Base-by-base conservation (phyloP, 2,888 invertebrate genomes). In the Xestia sexstrigata region DNA sequence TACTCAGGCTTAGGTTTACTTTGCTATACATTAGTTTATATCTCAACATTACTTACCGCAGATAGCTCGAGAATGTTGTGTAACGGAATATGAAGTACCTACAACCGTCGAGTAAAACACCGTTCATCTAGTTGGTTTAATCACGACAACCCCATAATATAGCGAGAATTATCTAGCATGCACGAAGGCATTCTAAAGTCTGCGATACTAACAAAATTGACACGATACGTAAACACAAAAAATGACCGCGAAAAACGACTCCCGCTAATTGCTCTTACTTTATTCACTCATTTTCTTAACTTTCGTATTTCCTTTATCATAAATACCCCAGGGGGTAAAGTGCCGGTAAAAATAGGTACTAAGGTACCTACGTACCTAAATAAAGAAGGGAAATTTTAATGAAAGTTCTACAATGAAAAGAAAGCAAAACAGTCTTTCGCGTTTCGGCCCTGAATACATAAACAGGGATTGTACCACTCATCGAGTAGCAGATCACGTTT, bases 371-470 rank as follows among this genome's bases (percentile, higher is more conserved):
- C 26, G 45, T 60, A 60, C 63, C 67, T 77, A 81, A 82, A 82
- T 75, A 47, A 87, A 82, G 82, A 76, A 60, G 76, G 72, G 60
- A 84, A 86, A 82, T 79, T 89, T 85, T 87, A 87, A 88, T 89
- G 85, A 86, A 90, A 90, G 70, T 86, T 87, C 73, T 78, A 76
- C 83, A 82, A 83, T 84, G 81, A 89, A 89, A 88, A 87, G 84
- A 85, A 89, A 90, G 84, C 84, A 84, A 87, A 87, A 84, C 85
- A 85, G 80, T 83, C 82, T 74, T 83, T 79, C 67, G 67, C 69
- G 78, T 86, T 88, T 86, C 73, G 70, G 82, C 76, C 85, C 88
- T 90, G 91, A 91, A 92, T 92, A 91, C 89, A 86, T 89, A 90
- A 91, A 89, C 78, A 87, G 89, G 89, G 78, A 85, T 88, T 87